Evolutionary conservation across 2,888 invertebrate genomes (phyloP).

Genomic region (Aleiodes leptofemur): DNA sequence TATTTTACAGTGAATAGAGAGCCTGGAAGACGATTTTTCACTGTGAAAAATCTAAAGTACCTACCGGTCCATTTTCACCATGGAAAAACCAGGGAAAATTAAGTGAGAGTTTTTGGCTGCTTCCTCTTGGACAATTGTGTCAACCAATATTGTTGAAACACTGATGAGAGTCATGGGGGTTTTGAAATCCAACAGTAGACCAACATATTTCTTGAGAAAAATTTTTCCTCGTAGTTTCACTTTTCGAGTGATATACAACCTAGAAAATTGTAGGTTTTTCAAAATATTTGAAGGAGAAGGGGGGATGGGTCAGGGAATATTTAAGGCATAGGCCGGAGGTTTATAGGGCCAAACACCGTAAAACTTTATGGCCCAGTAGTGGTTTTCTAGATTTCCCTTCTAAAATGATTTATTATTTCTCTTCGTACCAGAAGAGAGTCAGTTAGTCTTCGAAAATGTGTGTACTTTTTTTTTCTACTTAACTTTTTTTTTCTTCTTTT

Average conservation of each 20-base stretch:
- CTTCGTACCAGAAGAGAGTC: slow-evolving; percentile 43
- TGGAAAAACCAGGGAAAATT: background rate
- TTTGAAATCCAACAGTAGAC: slow-evolving; percentile 4
- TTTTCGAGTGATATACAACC: slow-evolving; percentile 61
- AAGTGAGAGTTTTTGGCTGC: slow-evolving; percentile 16
- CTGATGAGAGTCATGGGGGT: slow-evolving; percentile 48
- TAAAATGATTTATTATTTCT: slow-evolving; percentile 69
- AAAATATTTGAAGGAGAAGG: background rate
- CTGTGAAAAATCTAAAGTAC: background rate
- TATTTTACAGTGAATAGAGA: slow-evolving; percentile 47
- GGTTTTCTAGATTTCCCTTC: slow-evolving; percentile 69
- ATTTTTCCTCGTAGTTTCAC: slow-evolving; percentile 61
- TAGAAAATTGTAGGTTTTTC: background rate
- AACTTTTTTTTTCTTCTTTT: slow-evolving; percentile 19
- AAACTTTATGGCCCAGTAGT: slow-evolving; percentile 71
- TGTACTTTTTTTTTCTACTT: slow-evolving; percentile 9
- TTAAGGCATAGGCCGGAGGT: slow-evolving; percentile 37
- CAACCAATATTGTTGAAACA: slow-evolving; percentile 65
- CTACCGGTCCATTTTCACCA: background rate
- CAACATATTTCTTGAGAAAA: slow-evolving; percentile 42
- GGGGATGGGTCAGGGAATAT: slow-evolving; percentile 23
- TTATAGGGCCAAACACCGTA: slow-evolving; percentile 66
- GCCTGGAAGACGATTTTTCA: slow-evolving; percentile 17
- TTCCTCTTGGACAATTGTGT: slow-evolving; percentile 57
- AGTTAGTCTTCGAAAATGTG: slow-evolving; percentile 31